Base-by-base conservation (phyloP, 2,888 invertebrate genomes). In the Diaphora mendica region DNA sequence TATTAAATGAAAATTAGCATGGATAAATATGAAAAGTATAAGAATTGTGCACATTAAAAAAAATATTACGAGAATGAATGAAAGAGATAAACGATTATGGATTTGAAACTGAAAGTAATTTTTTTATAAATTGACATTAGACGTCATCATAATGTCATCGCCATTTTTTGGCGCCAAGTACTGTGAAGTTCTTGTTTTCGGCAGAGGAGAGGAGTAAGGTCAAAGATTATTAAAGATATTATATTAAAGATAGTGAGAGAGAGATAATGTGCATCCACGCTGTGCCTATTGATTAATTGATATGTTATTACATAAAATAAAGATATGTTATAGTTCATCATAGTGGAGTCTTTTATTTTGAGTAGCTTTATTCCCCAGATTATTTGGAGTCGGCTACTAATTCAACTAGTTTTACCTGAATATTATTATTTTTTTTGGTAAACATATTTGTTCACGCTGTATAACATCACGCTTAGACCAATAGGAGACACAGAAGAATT, bases 271-370 rank as follows among this genome's bases (percentile, higher is more conserved):
- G 72, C 72, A 72, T 76, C 64, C 72, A 70, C 65, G 62, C 33
- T 70, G 74, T 75, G 69, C 75, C 74, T 20, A 64, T n/a, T 23
- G 72, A 67, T 70, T 70, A 59, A 35, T 70, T 67, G 70, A 71
- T n/a, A 8, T 73, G 69, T 59, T 55, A 9, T 0, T 39, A 39
- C 39, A 30, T 72, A 69, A 67, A 68, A 70, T 70, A 71, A 65
- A 51, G 1, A 65, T 26, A 55, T 15, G 3, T 15, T 44, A 44
- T 48, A 26, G 48, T 68, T 68, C 0, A 26, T 59, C 26, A 26
- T 26, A 26, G 3, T 59, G 8, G 55, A n/a, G 9, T n/a, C 1
- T 17, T 66, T 66, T 42, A 1, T 17, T 66, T 66, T 44, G n/a
- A 42, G 13, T 26, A 39, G 13, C 20, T 11, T 64, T 20, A 23